Conservation (phyloP, 2,113 vertebrate genomes). For the Rhinoderma darwinii region DNA sequence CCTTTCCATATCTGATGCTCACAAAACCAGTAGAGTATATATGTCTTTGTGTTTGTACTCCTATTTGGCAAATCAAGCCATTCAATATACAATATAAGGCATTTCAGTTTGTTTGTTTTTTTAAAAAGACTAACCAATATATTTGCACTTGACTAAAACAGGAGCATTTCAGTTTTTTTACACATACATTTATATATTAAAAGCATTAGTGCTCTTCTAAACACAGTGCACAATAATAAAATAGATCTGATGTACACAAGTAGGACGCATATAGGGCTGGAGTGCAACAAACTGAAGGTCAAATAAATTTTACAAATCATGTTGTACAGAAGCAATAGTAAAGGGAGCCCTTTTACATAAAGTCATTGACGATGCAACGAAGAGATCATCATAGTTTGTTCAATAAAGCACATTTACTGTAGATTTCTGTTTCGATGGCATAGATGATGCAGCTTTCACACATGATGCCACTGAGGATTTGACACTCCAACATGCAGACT, state of each 20-base stretch:
- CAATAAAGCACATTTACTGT: constrained; percentile 67
- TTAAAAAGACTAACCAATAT: constrained; percentile 64
- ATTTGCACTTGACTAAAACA: constrained; percentile 63
- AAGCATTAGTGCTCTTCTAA: constrained; percentile 62
- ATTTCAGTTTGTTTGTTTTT: constrained; percentile 63
- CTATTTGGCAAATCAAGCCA: constrained; percentile 66
- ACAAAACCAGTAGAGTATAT: constrained; percentile 48
- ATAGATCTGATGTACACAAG: constrained; percentile 58
- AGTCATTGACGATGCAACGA: constrained; percentile 68
- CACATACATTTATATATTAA: constrained; percentile 62
- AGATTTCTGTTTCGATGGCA: constrained; percentile 68
- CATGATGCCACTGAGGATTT: constrained; percentile 69
- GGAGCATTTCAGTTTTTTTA: constrained; percentile 40
- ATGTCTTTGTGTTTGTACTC: constrained; percentile 53
- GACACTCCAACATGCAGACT: constrained; percentile 77
- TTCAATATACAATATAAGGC: constrained; percentile 68
- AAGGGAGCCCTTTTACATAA: constrained; percentile 76
- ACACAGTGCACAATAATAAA: constrained; percentile 60
- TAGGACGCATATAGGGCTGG: constrained; percentile 68
- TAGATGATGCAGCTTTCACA: constrained; percentile 78
- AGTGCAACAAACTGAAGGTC: constrained; percentile 66
- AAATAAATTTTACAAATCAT: constrained; percentile 65
- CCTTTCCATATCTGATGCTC: constrained; percentile 19
- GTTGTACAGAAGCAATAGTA: constrained; percentile 61
- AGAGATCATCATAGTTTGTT: constrained; percentile 61